Conservation (phyloP, 2,113 vertebrate genomes). For the Phaethornis superciliosus region DNA sequence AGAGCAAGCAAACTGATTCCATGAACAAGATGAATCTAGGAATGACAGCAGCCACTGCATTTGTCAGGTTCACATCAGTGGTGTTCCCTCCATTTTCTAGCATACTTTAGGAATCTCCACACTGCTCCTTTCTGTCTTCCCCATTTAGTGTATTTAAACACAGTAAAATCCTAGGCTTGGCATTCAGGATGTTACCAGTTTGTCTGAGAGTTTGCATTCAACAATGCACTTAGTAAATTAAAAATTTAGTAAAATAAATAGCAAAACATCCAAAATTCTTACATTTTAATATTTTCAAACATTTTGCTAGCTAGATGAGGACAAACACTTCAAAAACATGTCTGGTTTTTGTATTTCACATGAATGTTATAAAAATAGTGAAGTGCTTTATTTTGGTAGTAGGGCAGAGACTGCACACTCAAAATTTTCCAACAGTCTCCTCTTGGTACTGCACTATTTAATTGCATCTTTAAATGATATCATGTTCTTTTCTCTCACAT, state of each 20-base stretch:
- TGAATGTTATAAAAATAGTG: neutral
- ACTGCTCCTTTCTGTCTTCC: neutral
- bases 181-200: neutral
- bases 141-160: neutral
- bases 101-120: neutral
- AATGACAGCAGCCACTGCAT: neutral
- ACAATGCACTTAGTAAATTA: neutral
- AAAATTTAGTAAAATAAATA: neutral
- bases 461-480: neutral
- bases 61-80: neutral
- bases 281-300: neutral
- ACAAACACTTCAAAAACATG: neutral
- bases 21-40: conserved; percentile 93
- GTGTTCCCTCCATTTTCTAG: neutral
- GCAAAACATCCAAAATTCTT: neutral
- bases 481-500: neutral
- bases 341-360: neutral
- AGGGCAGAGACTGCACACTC: neutral
- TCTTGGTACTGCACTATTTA: neutral
- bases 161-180: neutral
- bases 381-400: neutral
- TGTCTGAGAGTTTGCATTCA: neutral
- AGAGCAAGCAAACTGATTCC: conserved; percentile 97
- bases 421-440: neutral
- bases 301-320: neutral